Evolutionary conservation across 2,888 invertebrate species (phyloP).

Genomic region (Onthophagus sagittarius): DNA sequence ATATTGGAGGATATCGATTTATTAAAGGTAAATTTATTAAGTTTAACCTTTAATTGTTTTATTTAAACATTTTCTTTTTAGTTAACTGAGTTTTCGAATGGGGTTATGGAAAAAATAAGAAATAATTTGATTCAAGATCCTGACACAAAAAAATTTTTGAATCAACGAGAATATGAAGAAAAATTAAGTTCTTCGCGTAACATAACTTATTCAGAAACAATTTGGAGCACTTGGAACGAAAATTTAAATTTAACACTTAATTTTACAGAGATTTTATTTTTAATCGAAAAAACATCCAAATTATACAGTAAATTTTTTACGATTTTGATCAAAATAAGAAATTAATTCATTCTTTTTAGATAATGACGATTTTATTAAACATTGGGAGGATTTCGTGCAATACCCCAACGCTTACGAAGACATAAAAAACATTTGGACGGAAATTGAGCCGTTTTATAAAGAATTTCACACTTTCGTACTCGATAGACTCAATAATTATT

Average conservation of each 20-base stretch:
- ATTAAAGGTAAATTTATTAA: slow-evolving; percentile 39
- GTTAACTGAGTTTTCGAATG: slow-evolving; percentile 28
- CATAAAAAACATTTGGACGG: slow-evolving; percentile 55
- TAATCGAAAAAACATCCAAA: slow-evolving; percentile 34
- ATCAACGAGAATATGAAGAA: slow-evolving; percentile 22
- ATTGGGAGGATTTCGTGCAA: slow-evolving; percentile 56
- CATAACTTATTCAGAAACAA: slow-evolving; percentile 28
- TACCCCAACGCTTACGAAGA: slow-evolving; percentile 52
- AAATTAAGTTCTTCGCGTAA: slow-evolving; percentile 33
- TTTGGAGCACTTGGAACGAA: slow-evolving; percentile 38
- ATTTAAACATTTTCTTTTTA: slow-evolving; percentile 22
- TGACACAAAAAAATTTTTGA: slow-evolving; percentile 19
- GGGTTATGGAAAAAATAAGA: slow-evolving; percentile 24
- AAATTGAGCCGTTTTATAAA: slow-evolving; percentile 54
- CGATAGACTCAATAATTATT: slow-evolving; percentile 49
- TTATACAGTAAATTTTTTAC: slow-evolving; percentile 34
- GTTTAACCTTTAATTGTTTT: neutral
- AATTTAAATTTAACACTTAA: slow-evolving; percentile 19
- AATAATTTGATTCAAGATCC: slow-evolving; percentile 13
- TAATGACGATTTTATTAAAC: slow-evolving; percentile 50
- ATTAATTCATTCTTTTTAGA: slow-evolving; percentile 35
- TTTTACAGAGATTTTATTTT: slow-evolving; percentile 33
- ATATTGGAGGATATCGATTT: slow-evolving; percentile 52
- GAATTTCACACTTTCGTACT: slow-evolving; percentile 56
- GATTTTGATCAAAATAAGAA: neutral